Percentiles rank a stretch among this genome's conserved stretches.
Conservation (phyloP, 2,888 invertebrate genomes). For the Meteorus colon region DNA sequence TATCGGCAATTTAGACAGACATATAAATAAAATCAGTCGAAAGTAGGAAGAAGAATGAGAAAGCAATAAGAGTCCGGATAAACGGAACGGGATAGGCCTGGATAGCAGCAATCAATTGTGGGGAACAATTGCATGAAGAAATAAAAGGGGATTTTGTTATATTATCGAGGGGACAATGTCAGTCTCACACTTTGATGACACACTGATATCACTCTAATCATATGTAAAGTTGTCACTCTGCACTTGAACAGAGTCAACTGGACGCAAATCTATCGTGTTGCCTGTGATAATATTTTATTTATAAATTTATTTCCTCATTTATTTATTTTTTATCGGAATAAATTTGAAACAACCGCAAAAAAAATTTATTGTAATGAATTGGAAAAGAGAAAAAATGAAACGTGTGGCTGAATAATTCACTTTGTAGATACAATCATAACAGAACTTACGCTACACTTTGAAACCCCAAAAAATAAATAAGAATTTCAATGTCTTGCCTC, state of each 20-base stretch:
- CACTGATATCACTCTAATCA: conserved; percentile 6
- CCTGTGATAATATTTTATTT: not conserved
- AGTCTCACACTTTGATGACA: not conserved
- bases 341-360: not conserved
- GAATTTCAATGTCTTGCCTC: conserved; percentile 64
- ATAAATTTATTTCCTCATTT: not conserved
- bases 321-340: not conserved
- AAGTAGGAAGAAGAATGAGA: not conserved
- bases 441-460: conserved; percentile 62
- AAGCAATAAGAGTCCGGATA: not conserved
- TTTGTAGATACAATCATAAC: conserved; percentile 31
- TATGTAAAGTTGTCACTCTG: not conserved
- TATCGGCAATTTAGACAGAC: not conserved
- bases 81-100: no score
- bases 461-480: conserved; percentile 50
- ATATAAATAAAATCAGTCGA: not conserved
- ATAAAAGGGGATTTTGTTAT: not conserved
- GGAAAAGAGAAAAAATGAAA: conserved; percentile 20
- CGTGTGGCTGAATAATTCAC: conserved; percentile 32
- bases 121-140: not conserved
- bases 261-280: not conserved
- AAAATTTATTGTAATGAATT: not conserved
- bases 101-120: not conserved
- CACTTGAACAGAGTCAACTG: not conserved
- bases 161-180: conserved; percentile 9